Evolutionary conservation across 92 coral and sea anemone genomes (phyloP), one percentile per base, ranked within the genome.

Genomic region (Virgularia gustaviana): DNA sequence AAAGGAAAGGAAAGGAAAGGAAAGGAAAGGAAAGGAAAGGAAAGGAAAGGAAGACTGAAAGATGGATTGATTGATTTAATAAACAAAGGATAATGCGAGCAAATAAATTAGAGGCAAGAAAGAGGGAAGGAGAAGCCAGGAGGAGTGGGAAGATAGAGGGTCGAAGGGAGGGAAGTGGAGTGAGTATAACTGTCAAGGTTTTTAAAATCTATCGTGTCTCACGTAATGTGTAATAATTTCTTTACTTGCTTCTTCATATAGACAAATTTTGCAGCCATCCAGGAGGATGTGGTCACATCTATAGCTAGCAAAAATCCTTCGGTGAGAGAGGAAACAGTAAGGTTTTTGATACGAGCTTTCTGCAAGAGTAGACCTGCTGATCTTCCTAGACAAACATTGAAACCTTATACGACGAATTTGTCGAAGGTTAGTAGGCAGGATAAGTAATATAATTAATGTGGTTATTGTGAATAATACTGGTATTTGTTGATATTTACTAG

Each of bases 231-330:
- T 13, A 49, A 23, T 12, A 9, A 27, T 31, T 44, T 25, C 25
- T 1, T 2, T 1, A 61, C 27, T 49, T 19, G 29, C 44, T 31
- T 57, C 18, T 10, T 59, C 36, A 43, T 27, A 8, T 43, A 92
- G 98, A 89, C 96, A 24, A 89, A 66, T 56, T 55, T 92, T n/a
- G 72, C 95, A 37, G 92, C 99, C 18, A 83, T 89, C 79, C 96
- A 89, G 73, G 99, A 94, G 43, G 96, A 94, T 30, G 36, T 94
- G 24, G 59, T 84, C 22, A 83, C 86, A 28, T 19, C 87, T 55
- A 75, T 94, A 20, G 88, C 85, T 47, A 87, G 78, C 87, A 94
- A 94, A 83, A 94, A 94, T 65, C 99, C 99, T 8, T 76, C 59
- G 13, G 94, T 94, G 7, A 89, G 90, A 56, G 99, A 94, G 25